Evolutionary conservation across 2,888 invertebrate species (phyloP).

Genomic region (Vanessa cardui): DNA sequence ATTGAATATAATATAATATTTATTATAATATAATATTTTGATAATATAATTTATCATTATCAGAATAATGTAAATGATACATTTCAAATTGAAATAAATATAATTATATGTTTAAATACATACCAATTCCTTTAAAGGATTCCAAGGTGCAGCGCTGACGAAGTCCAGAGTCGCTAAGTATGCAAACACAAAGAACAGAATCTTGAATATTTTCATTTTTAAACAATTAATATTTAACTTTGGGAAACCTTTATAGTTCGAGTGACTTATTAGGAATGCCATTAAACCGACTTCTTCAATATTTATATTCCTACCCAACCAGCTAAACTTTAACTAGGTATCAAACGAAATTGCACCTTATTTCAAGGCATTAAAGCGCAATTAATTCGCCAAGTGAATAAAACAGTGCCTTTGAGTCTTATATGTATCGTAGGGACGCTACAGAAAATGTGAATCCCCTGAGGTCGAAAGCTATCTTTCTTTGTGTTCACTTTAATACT

Average conservation of each 20-base stretch:
- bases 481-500: too few relatives aligned
- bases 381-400: background rate
- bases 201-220: constrained; percentile 56
- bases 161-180: constrained; percentile 50
- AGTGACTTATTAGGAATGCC: constrained; percentile 7
- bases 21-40: too few relatives aligned
- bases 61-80: background rate
- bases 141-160: constrained; percentile 54
- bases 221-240: background rate
- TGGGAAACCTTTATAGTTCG: background rate
- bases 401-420: background rate
- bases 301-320: constrained; percentile 10
- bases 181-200: constrained; percentile 55
- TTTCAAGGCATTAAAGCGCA: background rate
- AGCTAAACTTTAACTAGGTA: background rate
- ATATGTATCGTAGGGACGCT: background rate
- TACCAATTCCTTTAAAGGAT: constrained; percentile 60
- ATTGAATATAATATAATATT: too few relatives aligned
- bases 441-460: background rate
- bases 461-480: background rate
- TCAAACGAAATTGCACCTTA: background rate
- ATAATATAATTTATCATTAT: too few relatives aligned
- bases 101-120: constrained; percentile 38
- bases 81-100: background rate
- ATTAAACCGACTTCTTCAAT: background rate